Percentiles rank a stretch among this genome's conserved stretches.
Conservation (phyloP, 2,888 invertebrate genomes). For the Lymantria monacha region DNA sequence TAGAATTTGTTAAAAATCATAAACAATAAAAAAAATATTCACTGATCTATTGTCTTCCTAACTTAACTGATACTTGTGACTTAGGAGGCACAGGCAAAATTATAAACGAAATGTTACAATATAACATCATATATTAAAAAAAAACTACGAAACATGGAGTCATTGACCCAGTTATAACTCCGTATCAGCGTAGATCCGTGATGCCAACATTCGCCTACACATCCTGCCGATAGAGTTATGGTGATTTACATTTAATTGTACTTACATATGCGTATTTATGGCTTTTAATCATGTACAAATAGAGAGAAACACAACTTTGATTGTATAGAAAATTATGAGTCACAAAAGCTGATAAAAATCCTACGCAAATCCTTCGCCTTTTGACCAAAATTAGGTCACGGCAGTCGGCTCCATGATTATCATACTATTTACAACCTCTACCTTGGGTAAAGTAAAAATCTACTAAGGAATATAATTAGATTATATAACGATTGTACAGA, state of each 20-base stretch:
- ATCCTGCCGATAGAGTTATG: conserved; percentile 28
- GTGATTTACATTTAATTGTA: conserved; percentile 3
- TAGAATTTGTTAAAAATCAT: too few relatives aligned
- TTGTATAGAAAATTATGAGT: background rate
- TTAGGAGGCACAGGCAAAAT: background rate
- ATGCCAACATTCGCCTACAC: conserved; percentile 23
- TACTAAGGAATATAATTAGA: too few relatives aligned
- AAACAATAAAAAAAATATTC: too few relatives aligned
- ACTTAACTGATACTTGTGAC: background rate
- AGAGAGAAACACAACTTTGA: background rate
- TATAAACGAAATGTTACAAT: background rate
- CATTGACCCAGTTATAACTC: conserved; percentile 29
- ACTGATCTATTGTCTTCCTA: background rate
- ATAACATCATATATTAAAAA: background rate
- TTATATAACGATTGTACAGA: too few relatives aligned
- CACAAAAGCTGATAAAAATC: background rate
- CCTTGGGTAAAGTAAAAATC: too few relatives aligned
- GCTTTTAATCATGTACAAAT: background rate
- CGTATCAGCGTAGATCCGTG: conserved; percentile 27
- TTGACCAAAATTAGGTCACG: too few relatives aligned
- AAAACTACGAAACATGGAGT: conserved; percentile 18
- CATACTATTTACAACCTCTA: too few relatives aligned
- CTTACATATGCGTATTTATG: background rate
- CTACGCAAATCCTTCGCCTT: background rate
- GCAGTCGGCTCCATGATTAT: too few relatives aligned